Conservation (phyloP, 2,797 vertebrate genomes). For the Sparus aurata region DNA sequence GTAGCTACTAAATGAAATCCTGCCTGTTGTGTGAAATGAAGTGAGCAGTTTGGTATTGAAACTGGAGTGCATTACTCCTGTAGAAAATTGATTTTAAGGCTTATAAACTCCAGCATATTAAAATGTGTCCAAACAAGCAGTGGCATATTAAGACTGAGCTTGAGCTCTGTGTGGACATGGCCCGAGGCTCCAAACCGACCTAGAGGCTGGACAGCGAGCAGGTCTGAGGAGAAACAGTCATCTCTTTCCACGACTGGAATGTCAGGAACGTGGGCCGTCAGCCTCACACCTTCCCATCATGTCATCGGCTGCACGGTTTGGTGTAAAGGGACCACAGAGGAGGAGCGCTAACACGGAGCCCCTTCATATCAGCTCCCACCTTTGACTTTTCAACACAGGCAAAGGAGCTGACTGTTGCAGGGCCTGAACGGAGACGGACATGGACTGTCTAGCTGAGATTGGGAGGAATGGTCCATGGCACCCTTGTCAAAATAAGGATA, state of each 20-base stretch:
- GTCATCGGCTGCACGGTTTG: slow-evolving; percentile 42
- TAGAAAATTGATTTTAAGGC: no score
- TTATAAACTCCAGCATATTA: no score
- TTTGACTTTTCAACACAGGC: slow-evolving; percentile 42
- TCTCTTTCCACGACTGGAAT: slow-evolving; percentile 49
- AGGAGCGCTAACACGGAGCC: slow-evolving; percentile 9
- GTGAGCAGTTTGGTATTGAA: not conserved
- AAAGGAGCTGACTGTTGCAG: slow-evolving; percentile 34
- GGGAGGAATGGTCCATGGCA: slow-evolving; percentile 20
- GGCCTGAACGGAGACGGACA: slow-evolving; percentile 2
- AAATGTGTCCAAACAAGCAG: not conserved
- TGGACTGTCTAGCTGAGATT: slow-evolving; percentile 26
- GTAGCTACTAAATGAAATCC: not conserved
- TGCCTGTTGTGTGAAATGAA: not conserved
- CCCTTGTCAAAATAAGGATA: slow-evolving; percentile 50
- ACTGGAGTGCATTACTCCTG: no score
- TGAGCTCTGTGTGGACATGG: no score
- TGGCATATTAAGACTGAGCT: not conserved
- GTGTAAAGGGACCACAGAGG: slow-evolving; percentile 35
- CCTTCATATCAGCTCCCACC: slow-evolving; percentile 33
- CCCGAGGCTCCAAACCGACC: slow-evolving; percentile 4
- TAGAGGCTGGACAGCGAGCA: not conserved
- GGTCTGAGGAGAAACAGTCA: slow-evolving; percentile 32
- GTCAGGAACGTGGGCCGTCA: slow-evolving; percentile 57
- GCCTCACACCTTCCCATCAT: slow-evolving; percentile 35